Conservation (phyloP, 2,888 invertebrate genomes). For the Clivina fossor region DNA sequence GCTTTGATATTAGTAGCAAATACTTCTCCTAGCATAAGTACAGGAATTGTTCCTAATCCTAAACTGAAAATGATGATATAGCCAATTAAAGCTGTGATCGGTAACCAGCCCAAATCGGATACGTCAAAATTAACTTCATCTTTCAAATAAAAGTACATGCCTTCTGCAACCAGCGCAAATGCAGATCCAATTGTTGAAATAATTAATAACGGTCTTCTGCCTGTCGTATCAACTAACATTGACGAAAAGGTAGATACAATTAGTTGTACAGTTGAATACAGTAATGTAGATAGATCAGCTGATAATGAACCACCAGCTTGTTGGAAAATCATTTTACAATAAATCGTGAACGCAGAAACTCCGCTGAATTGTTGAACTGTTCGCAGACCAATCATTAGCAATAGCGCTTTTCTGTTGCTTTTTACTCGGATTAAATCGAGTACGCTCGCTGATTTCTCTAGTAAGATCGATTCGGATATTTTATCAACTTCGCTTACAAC, state of each 20-base stretch:
- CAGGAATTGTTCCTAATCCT: conserved; percentile 57
- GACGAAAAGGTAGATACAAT: conserved; percentile 60
- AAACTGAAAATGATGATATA: conserved; percentile 57
- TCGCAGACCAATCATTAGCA: conserved; percentile 62
- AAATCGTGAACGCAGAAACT: conserved; percentile 64
- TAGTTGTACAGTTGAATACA: conserved; percentile 61
- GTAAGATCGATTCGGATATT: conserved; percentile 36
- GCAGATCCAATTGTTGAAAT: conserved; percentile 56
- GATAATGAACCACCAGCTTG: conserved; percentile 52
- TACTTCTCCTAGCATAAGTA: conserved; percentile 57
- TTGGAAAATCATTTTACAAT: conserved; percentile 65
- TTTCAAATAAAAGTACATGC: conserved; percentile 55
- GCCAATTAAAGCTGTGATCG: conserved; percentile 54
- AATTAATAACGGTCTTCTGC: conserved; percentile 64
- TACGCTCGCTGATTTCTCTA: conserved; percentile 55
- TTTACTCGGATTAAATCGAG: conserved; percentile 57
- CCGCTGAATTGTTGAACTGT: conserved; percentile 66
- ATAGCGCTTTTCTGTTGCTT: conserved; percentile 62
- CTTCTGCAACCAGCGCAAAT: conserved; percentile 50
- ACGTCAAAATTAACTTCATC: conserved; percentile 47
- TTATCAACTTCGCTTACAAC: conserved; percentile 54
- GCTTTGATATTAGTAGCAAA: conserved; percentile 61
- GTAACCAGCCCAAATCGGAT: conserved; percentile 53
- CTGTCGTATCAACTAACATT: conserved; percentile 63
- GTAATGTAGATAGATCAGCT: conserved; percentile 60